Percentiles rank a stretch among this genome's conserved stretches.
Evolutionary conservation across 2,797 vertebrate species (phyloP).

Genomic region (Fundulus diaphanus): DNA sequence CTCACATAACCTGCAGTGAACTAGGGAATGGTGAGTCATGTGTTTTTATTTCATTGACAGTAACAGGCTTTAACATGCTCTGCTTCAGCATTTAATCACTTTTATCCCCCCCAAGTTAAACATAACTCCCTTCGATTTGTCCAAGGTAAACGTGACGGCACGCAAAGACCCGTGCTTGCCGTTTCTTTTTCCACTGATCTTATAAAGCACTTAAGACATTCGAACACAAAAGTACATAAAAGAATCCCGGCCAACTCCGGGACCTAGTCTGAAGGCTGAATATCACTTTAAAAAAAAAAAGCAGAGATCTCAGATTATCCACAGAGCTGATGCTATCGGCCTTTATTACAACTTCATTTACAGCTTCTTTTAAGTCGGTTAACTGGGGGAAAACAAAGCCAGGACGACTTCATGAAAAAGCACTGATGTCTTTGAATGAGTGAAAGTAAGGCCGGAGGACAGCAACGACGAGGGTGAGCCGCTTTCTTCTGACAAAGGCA

Average conservation of each 20-base stretch:
- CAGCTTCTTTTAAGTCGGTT: conserved; percentile 25
- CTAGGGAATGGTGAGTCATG: conserved; percentile 8
- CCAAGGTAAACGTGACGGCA: conserved; percentile 10
- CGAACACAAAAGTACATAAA: conserved; percentile 24
- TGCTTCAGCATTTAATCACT: neutral
- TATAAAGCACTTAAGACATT: conserved; percentile 21
- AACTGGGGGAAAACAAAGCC: conserved; percentile 10
- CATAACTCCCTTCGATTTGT: conserved; percentile 23
- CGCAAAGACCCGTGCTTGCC: conserved; percentile 6
- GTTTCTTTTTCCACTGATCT: conserved; percentile 15
- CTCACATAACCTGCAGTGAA: conserved; percentile 14
- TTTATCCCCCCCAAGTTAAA: conserved; percentile 5
- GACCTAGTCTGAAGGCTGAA: conserved; percentile 15
- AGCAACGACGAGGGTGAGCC: conserved; percentile 31
- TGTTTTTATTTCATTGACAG: conserved; percentile 13
- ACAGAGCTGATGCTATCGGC: conserved; percentile 30
- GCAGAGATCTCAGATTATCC: conserved; percentile 39
- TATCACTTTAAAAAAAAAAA: conserved; percentile 47
- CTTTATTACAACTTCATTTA: conserved; percentile 20
- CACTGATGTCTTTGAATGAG: conserved; percentile 12
- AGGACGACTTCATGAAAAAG: conserved; percentile 18
- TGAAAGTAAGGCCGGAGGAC: conserved; percentile 14
- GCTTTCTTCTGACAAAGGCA: conserved; percentile 42
- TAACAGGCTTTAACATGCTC: conserved; percentile 1
- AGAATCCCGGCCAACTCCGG: conserved; percentile 22